Evolutionary conservation across 1,140 invertebrate species (phyloP), one percentile per base, ranked within the genome.

Genomic region (Temnothorax longispinosus): DNA sequence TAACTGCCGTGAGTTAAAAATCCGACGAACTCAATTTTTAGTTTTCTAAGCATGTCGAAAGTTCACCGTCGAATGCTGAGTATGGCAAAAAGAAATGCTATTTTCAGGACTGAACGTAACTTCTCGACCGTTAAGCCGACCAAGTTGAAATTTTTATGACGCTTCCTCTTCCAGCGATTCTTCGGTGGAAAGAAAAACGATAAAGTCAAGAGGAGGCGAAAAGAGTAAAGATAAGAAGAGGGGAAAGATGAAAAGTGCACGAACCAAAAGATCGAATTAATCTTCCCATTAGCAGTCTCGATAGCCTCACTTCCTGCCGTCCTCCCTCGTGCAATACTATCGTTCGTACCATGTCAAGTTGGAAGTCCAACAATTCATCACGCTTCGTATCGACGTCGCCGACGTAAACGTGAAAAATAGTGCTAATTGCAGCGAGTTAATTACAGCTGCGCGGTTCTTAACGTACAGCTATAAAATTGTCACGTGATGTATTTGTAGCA

Each of bases 281-380:
- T 92, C 89, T 92, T 77, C 62, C 89, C 88, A 92, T 92, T 92
- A 92, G 84, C 77, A 87, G 86, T 92, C 90, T 92, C 91, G 90
- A 92, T 92, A 90, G 84, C 84, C 81, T 56, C 58, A 58, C 52
- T 81, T 62, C 38, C 15, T 52, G 32, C 44, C 54, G 60, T 84
- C 47, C 78, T 27, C 47, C 50, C 58, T 74, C 32, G 58, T 86
- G 60, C 56, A 64, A 81, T 71, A 81, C n/a, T 44, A 76, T 86
- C 76, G 78, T 76, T 78, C 85, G 47, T 27, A 65, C 81, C 62
- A 85, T 72, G 75, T 65, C 67, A 44, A 84, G 86, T 85, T 78
- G 89, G 87, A 90, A 88, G 82, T 85, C 74, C 41, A 74, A 58
- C 88, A 60, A 91, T 92, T 91, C 86, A 90, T 91, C 91, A 75